Evolutionary conservation across 1,140 invertebrate genomes (phyloP), one percentile per base, ranked within the genome.

Genomic region (Zaprionus vittiger): DNA sequence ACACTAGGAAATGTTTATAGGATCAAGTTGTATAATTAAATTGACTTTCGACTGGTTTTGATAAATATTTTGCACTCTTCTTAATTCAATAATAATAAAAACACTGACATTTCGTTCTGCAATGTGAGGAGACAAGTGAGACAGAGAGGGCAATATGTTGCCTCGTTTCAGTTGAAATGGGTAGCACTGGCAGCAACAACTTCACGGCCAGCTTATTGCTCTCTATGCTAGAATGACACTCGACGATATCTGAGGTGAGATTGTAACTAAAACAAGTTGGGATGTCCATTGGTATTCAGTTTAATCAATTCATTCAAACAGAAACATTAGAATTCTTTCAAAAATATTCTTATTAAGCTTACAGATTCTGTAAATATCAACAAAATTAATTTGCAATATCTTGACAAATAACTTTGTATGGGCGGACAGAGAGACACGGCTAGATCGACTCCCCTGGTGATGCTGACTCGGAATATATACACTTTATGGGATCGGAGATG

Each of bases 101-200:
- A 20, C 34, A 41, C 56, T 20, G 61, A 56, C 61, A 47, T 49
- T 24, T 24, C 6, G 22, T 15, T 14, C 37, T 6, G 22, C 24
- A 24, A n/a, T 15, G 5, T n/a, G 14, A 14, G 12, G 17, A 38
- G 17, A 17, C n/a, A 49, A 24, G 11, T 4, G 47, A 12, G 47
- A 60, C 7, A 47, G 41, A 24, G 26, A 31, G 26, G 57, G 28
- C n/a, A 14, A 14, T 49, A 54, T 26, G n/a, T 15, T 38, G 47
- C 47, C 31, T 9, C 41, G 66, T 31, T 31, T n/a, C 9, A 9
- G 31, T 55, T 22, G 24, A 55, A 24, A 75, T 73, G 74, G 74
- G 74, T 52, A 77, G 63, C 74, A 77, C 74, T 73, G 74, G 62
- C 56, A n/a, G 3, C 22, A 7, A 47, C 1, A 37, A 62, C 26